phyloP scores from a whole-genome alignment of 2,113 vertebrate genomes.

The Sturnira hondurensis region DNA sequence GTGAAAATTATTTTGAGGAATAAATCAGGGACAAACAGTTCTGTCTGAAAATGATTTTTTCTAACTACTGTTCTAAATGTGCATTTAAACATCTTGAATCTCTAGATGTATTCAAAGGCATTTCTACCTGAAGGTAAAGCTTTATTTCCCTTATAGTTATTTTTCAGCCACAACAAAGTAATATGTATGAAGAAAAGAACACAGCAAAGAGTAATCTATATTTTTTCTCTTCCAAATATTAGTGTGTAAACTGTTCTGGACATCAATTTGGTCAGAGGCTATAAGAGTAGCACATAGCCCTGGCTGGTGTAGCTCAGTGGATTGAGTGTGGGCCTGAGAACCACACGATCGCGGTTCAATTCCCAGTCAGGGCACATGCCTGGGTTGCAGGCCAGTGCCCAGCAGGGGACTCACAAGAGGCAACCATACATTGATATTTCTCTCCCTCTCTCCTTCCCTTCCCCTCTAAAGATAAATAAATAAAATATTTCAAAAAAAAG shows the following conservation, averaged over 20 bases:
- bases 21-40: slow-evolving; percentile 53
- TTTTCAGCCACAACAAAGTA: slow-evolving; percentile 13
- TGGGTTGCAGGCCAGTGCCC: too few species aligned
- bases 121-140: slow-evolving; percentile 26
- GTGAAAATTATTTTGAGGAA: slow-evolving; percentile 45
- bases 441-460: too few species aligned
- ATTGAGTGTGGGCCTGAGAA: too few species aligned
- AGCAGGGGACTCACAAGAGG: too few species aligned
- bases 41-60: slow-evolving; percentile 33
- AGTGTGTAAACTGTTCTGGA: neutral
- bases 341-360: too few species aligned
- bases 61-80: neutral
- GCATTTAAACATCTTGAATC: slow-evolving; percentile 52
- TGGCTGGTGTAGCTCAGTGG: too few species aligned
- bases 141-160: slow-evolving; percentile 25
- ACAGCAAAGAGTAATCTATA: neutral
- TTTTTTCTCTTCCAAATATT: neutral
- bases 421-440: too few species aligned
- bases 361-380: too few species aligned
- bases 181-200: neutral
- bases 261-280: neutral
- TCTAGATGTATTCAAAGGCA: slow-evolving; percentile 33
- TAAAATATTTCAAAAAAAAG: too few species aligned
- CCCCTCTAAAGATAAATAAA: too few species aligned
- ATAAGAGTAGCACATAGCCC: neutral